Base-by-base conservation (phyloP, 2,888 invertebrate species). In the Muscina levida region DNA sequence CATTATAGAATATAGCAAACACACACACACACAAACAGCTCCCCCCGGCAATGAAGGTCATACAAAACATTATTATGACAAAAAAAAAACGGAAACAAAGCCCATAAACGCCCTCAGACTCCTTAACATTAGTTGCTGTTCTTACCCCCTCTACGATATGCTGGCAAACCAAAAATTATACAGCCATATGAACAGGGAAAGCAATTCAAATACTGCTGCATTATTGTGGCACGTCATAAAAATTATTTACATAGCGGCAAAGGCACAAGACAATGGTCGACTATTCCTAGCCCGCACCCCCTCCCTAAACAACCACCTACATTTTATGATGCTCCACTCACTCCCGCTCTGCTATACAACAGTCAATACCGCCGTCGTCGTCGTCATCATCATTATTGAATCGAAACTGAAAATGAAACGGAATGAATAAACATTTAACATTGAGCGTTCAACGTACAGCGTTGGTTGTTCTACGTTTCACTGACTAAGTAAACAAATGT, bases 161-260 rank as follows among this genome's bases (percentile, higher is more conserved):
- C 31, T 31, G 31, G 22, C 62, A 39, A 57, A 51, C 17, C 65
- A 24, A 51, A n/a, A 51, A 59, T 62, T 6, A 19, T 17, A 15
- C 37, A 37, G 51, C 17, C 6, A 57, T 15, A 31, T 48, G 48
- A 19, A 37, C 6, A 15, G 39, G 39, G 17, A 11, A 22, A 13
- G 22, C 37, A 17, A 62, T 62, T 62, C 62, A 62, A 22, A 62
- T 22, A 70, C 44, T 73, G 76, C 44, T 73, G 76, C 57, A 76
- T 77, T 76, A 73, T 70, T 73, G 62, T 37, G 70, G 76, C 80
- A 77, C 72, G 51, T 77, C 73, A 80, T 67, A 80, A 77, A 77
- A 80, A 77, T 77, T 80, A 80, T 77, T 80, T 80, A 80, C 73
- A 77, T 73, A 51, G 44, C 19, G 72, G 48, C 51, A 19, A 53